Percentiles rank a stretch among this genome's conserved stretches.
These are phyloP conservation scores for Gymnopithys bicolor DNA, from an alignment of 2,797 vertebrate genomes.

Conservation along the genomic window DNA sequence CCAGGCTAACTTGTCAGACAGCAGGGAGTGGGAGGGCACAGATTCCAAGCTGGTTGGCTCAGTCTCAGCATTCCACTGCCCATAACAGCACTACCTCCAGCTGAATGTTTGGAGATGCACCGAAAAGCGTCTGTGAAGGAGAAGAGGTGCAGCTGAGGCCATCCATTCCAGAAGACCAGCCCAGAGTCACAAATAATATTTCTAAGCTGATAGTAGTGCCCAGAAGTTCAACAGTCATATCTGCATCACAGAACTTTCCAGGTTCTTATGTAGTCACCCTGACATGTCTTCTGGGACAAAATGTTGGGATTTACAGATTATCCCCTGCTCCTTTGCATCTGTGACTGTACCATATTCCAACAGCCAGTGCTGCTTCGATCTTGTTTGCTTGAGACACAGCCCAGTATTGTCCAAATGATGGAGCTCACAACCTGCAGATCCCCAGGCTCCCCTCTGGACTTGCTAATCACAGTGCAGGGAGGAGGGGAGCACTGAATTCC, in stretches of 20 bases:
- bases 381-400: not conserved
- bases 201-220: not conserved
- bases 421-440: not conserved
- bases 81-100: not conserved
- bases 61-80: not conserved
- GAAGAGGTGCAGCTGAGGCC: not conserved
- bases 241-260: not conserved
- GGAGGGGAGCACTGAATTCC: not conserved
- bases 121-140: not conserved
- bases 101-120: not conserved
- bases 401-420: not conserved
- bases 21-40: not conserved
- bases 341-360: not conserved
- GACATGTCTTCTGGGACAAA: not conserved
- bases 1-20: not conserved
- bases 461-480: not conserved
- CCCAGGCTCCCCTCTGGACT: not conserved
- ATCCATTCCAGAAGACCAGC: not conserved
- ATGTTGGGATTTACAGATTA: not conserved
- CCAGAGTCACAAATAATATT: not conserved
- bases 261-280: not conserved
- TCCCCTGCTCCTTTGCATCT: not conserved
- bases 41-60: not conserved
- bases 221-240: not conserved
- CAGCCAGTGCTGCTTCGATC: not conserved